Evolutionary conservation across 2,888 invertebrate species (phyloP).

Genomic region (Thysanoteuthis rhombus): DNA sequence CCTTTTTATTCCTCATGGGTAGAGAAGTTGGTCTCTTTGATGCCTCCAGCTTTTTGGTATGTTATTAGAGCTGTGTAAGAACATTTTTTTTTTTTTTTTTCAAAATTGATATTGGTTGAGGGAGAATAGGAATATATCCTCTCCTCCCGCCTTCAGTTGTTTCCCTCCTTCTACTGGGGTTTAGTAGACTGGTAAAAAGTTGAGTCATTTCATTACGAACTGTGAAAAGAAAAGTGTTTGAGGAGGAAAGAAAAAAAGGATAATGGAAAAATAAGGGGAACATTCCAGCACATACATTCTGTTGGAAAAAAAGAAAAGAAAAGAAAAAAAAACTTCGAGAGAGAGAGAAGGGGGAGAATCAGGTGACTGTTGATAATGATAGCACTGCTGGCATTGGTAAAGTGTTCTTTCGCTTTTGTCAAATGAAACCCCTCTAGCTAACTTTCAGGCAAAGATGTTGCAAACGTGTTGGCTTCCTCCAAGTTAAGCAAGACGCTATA

Average conservation of each 20-base stretch:
- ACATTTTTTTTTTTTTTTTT: too few relatives aligned
- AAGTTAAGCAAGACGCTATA: background rate
- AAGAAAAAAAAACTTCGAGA: too few relatives aligned
- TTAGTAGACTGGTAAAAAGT: background rate
- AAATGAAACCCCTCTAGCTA: background rate
- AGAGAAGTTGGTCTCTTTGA: too few relatives aligned
- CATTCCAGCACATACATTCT: background rate
- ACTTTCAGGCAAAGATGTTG: background rate
- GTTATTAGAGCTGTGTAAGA: too few relatives aligned
- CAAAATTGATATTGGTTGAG: too few relatives aligned
- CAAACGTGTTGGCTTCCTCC: background rate
- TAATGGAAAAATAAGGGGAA: background rate
- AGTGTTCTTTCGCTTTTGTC: background rate
- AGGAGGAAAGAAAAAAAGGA: background rate
- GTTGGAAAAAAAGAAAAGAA: background rate
- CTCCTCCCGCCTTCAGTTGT: too few relatives aligned
- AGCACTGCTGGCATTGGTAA: background rate
- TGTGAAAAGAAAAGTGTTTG: background rate
- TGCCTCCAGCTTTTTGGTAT: too few relatives aligned
- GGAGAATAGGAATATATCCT: too few relatives aligned
- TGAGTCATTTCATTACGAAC: background rate
- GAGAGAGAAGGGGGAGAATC: background rate
- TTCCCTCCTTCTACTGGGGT: too few relatives aligned
- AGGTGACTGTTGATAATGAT: background rate
- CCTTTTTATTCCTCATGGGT: background rate